Evolutionary conservation across 2,888 invertebrate species (phyloP), one percentile per base, ranked within the genome.

Genomic region (Timema podura): DNA sequence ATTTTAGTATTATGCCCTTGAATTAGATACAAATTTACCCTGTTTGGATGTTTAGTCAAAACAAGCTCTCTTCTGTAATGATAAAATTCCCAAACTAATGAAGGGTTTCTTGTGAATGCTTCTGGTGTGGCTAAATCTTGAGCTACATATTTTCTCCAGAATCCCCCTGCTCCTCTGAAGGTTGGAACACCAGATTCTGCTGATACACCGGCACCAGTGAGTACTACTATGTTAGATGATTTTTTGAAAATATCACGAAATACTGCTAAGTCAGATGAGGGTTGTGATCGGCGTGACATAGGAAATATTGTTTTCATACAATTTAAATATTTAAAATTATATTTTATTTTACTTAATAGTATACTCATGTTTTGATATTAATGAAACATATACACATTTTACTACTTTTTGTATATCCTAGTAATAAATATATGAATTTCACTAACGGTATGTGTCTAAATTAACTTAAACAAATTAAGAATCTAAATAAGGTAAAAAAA

Each of bases 31-130:
- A 67, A 71, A 75, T 77, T 79, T 83, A 90, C 91, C 78, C 85
- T 84, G 79, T 92, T 92, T 11, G 91, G 91, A 72, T 85, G 77
- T 54, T 90, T 89, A 69, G 88, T 87, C 54, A 87, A 86, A 59
- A 91, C 92, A n/a, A 91, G 83, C 80, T 90, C 91, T 76, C 95
- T 83, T 74, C 94, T 85, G 77, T 93, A 92, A 77, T 93, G 92
- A 79, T 95, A 95, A 82, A 95, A 95, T 80, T 95, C 93, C 95
- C 95, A 95, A 47, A 95, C 94, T 47, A 94, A 82, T 46, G 91
- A 89, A 0, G 94, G 93, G 77, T 88, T 88, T 6, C 83, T 82
- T 69, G 79, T 80, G 79, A 94, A 94, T 0, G 92, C 92, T 76
- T 84, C 83, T 45, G 90, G 90, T 13, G 90, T 89, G 0, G 90